Evolutionary conservation across 2,113 vertebrate genomes (phyloP).

Genomic region (Centropus unirufus): DNA sequence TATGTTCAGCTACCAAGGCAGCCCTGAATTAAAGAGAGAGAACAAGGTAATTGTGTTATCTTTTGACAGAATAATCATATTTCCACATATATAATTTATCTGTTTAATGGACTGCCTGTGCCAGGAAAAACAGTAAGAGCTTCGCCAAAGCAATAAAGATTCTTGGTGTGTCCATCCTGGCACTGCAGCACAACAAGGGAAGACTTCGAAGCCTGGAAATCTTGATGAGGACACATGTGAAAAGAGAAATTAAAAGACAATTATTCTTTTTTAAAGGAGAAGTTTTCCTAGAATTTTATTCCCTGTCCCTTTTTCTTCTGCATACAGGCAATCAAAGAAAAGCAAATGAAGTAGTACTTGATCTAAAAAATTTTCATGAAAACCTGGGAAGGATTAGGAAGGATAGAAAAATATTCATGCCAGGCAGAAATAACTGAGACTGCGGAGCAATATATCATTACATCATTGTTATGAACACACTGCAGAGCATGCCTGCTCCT

Average conservation of each 20-base stretch:
- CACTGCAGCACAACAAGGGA: neutral
- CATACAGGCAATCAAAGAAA: neutral
- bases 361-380: neutral
- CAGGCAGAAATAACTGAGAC: neutral
- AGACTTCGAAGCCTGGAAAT: slow-evolving; percentile 11
- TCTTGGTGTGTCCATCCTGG: neutral
- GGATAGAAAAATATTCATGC: neutral
- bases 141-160: slow-evolving; percentile 27
- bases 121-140: slow-evolving; percentile 19
- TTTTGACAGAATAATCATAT: slow-evolving; percentile 14
- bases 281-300: neutral
- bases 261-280: neutral
- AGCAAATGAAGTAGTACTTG: neutral
- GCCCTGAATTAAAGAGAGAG: neutral
- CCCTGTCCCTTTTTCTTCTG: neutral
- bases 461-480: neutral
- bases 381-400: neutral
- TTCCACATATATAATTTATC: slow-evolving; percentile 5
- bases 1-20: neutral
- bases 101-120: neutral
- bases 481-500: neutral
- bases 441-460: neutral
- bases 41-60: neutral
- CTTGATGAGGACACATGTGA: slow-evolving; percentile 7
- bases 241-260: neutral